These are phyloP conservation scores for Lordiphosa mommai DNA, from an alignment of 1,140 invertebrate genomes.

Conservation along the genomic window DNA sequence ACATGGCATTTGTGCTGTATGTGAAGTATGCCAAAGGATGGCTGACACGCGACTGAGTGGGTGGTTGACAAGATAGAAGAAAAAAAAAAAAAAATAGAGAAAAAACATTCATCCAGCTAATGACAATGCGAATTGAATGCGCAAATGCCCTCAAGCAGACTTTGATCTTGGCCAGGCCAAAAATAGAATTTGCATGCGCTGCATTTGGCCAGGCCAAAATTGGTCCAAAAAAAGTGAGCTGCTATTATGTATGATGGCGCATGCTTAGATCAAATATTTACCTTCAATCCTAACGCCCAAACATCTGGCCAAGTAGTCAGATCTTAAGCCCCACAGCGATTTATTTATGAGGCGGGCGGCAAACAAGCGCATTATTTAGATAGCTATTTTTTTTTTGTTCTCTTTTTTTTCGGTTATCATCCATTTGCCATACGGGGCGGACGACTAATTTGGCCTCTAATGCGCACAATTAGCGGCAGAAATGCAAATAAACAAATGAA, in stretches of 20 bases:
- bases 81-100: too few relatives aligned
- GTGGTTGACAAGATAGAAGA: too few relatives aligned
- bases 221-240: background rate
- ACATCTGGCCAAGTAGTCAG: constrained; percentile 43
- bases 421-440: constrained; percentile 24
- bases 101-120: too few relatives aligned
- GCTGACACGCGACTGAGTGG: background rate
- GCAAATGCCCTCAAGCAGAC: background rate
- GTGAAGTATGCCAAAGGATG: constrained; percentile 13
- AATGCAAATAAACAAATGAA: constrained; percentile 55
- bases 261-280: constrained; percentile 53
- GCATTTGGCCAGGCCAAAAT: background rate
- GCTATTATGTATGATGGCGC: constrained; percentile 3
- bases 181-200: constrained; percentile 23
- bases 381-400: constrained; percentile 12
- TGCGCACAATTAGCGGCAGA: constrained; percentile 58
- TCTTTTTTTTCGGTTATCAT: background rate
- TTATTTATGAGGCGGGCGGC: constrained; percentile 62
- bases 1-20: constrained; percentile 11
- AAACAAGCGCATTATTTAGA: constrained; percentile 74
- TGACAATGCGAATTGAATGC: background rate
- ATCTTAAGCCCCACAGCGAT: constrained; percentile 39
- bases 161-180: constrained; percentile 26
- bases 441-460: constrained; percentile 55
- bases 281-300: constrained; percentile 33